Percentiles rank a stretch among this genome's conserved stretches.
Evolutionary conservation across 2,888 invertebrate genomes (phyloP).

Genomic region (Ornithoptera priamus): DNA sequence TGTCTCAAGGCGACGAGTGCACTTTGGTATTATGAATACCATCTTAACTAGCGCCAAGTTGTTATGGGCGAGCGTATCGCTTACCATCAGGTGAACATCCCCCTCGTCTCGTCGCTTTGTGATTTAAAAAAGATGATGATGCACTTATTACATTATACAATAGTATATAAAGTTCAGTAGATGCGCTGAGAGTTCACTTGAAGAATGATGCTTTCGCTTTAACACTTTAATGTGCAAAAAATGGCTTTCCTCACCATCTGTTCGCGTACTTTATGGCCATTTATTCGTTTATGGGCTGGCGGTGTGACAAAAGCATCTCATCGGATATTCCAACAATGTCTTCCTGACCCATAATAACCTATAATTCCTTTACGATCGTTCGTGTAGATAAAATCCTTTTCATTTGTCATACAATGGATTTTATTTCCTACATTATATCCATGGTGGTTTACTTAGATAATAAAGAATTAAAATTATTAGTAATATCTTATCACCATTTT

Average conservation of each 20-base stretch:
- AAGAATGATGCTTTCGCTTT: neutral
- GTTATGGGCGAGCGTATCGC: no score
- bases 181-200: neutral
- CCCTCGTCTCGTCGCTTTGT: no score
- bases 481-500: no score
- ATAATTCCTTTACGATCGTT: conserved; percentile 8
- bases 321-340: conserved; percentile 6
- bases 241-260: neutral
- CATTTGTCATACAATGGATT: neutral
- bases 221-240: neutral
- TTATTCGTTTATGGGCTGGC: conserved; percentile 3
- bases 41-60: no score
- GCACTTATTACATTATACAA: no score
- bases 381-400: conserved; percentile 1
- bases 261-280: neutral
- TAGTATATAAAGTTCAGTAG: no score
- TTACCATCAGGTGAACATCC: no score
- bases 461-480: no score
- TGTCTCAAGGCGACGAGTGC: no score
- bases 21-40: no score
- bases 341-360: neutral
- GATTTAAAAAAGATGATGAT: no score
- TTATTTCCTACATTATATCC: neutral
- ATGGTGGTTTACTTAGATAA: neutral
- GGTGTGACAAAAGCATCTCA: conserved; percentile 1